Conservation (phyloP, 2,888 invertebrate species). For the Andrena camellia region DNA sequence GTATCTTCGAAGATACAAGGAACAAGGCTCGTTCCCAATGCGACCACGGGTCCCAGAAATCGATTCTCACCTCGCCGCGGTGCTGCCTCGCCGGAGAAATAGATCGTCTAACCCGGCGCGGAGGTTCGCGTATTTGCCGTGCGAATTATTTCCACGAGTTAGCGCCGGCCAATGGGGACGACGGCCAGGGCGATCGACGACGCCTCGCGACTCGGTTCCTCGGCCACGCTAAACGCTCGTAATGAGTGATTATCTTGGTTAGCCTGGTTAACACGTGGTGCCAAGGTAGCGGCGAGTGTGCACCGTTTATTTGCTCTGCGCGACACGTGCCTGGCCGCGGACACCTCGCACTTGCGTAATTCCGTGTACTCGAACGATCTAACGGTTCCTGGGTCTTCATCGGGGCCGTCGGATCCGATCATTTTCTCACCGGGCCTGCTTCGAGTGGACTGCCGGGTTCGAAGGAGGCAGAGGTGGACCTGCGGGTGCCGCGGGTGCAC, state of each 20-base stretch:
- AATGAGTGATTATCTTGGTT: slow-evolving; percentile 84
- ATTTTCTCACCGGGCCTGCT: background rate
- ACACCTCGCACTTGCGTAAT: slow-evolving; percentile 56
- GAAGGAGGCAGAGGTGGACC: background rate
- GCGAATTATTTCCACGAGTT: slow-evolving; percentile 72
- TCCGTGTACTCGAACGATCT: slow-evolving; percentile 21
- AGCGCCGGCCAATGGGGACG: slow-evolving; percentile 61
- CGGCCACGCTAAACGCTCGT: slow-evolving; percentile 82
- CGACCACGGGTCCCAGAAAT: background rate
- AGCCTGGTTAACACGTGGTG: slow-evolving; percentile 83
- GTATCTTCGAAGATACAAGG: too few species aligned
- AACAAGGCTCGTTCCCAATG: background rate
- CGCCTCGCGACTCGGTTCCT: slow-evolving; percentile 63
- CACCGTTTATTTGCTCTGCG: slow-evolving; percentile 69
- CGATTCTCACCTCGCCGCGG: slow-evolving; percentile 18
- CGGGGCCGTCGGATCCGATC: slow-evolving; percentile 2
- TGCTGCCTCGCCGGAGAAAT: slow-evolving; percentile 62
- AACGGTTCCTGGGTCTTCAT: slow-evolving; percentile 34
- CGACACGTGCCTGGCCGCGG: slow-evolving; percentile 75
- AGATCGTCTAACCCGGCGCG: slow-evolving; percentile 75
- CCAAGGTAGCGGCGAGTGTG: slow-evolving; percentile 75
- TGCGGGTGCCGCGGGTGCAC: background rate
- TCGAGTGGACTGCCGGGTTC: too few species aligned
- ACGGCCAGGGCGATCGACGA: slow-evolving; percentile 57
- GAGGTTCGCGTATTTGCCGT: slow-evolving; percentile 72